Percentiles rank a stretch among this genome's conserved stretches.
Conservation (phyloP, 2,888 invertebrate genomes). For the Nephrotoma appendiculata region DNA sequence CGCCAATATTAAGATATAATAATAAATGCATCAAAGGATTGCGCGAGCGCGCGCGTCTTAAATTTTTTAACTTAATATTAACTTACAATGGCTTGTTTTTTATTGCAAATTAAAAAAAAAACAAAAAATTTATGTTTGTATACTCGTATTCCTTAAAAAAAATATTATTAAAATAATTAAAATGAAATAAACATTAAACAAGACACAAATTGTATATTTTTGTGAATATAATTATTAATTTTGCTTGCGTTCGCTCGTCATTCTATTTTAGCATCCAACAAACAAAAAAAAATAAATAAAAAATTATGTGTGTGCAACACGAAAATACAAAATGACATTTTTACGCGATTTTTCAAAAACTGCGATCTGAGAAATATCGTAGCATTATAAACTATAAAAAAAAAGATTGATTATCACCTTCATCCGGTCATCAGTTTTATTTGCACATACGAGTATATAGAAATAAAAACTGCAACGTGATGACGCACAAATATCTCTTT, state of each 20-base stretch:
- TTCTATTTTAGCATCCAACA: background rate
- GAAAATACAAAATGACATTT: background rate
- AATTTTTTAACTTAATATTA: background rate
- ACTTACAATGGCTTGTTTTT: background rate
- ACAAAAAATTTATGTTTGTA: background rate
- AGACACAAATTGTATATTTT: background rate
- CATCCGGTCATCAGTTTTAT: constrained; percentile 4
- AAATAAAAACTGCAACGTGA: constrained; percentile 2
- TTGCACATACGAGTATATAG: background rate
- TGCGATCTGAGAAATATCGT: background rate
- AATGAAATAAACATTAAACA: background rate
- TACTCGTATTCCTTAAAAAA: background rate
- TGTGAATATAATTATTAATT: background rate
- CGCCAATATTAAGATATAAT: background rate
- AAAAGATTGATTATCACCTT: constrained; percentile 2
- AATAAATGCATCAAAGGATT: background rate
- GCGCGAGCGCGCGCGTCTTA: background rate
- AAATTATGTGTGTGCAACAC: background rate
- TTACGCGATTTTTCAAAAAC: background rate
- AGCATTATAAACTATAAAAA: background rate
- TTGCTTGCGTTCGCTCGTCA: background rate
- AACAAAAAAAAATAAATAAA: background rate
- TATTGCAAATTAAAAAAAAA: background rate
- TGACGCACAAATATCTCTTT: background rate
- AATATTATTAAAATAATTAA: background rate